Evolutionary conservation across 2,113 vertebrate species (phyloP).

Genomic region (Scalopus aquaticus): DNA sequence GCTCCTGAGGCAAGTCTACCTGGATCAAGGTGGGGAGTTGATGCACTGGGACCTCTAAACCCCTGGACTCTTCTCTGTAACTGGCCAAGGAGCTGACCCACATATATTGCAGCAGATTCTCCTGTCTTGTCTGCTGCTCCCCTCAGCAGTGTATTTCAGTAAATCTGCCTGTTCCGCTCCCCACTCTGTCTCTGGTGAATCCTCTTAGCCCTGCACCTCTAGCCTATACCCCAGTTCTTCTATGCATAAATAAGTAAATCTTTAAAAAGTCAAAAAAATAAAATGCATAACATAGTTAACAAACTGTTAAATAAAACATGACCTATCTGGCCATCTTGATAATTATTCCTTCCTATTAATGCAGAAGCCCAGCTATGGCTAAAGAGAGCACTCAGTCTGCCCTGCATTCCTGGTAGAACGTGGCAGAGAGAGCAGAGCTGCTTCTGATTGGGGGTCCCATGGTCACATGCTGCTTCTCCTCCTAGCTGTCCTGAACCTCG

Average conservation of each 20-base stretch:
- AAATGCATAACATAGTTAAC: neutral
- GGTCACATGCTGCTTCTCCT: neutral
- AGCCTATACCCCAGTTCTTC: too few species aligned
- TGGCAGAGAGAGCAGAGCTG: neutral
- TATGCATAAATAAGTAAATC: too few species aligned
- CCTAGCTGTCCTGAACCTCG: neutral
- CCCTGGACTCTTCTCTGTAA: neutral
- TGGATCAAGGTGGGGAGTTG: neutral
- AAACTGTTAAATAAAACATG: neutral
- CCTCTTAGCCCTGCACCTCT: too few species aligned
- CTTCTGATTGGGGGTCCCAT: accelerated
- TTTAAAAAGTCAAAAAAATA: too few species aligned
- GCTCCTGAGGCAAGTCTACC: too few species aligned
- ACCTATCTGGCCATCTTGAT: neutral
- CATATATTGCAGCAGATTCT: too few species aligned
- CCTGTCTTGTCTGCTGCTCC: too few species aligned
- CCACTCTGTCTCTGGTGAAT: too few species aligned
- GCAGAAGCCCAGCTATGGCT: neutral
- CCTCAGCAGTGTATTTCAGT: too few species aligned
- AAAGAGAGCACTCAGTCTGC: neutral
- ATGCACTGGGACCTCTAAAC: neutral
- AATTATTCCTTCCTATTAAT: neutral
- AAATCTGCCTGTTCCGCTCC: too few species aligned
- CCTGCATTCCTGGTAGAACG: neutral
- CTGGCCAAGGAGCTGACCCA: too few species aligned